Evolutionary conservation across 2,113 vertebrate species (phyloP).

Genomic region (Podarcis muralis): DNA sequence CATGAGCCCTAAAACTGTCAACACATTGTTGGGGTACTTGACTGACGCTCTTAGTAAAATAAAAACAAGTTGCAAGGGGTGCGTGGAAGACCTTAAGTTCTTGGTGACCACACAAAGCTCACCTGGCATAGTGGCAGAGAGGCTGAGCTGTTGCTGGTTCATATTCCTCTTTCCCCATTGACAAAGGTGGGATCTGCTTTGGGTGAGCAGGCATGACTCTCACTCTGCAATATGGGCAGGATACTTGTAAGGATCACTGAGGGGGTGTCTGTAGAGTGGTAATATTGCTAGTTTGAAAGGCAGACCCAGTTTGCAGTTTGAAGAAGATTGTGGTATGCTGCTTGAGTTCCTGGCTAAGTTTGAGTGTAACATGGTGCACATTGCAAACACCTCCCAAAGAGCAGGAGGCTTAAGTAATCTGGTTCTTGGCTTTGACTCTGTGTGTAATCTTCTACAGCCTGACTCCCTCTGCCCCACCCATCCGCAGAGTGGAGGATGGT

Average conservation of each 20-base stretch:
- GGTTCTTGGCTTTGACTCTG: neutral
- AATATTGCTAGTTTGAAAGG: neutral
- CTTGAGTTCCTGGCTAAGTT: neutral
- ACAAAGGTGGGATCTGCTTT: neutral
- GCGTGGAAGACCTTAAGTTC: neutral
- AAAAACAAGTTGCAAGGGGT: neutral
- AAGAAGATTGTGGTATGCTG: neutral
- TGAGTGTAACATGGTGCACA: neutral
- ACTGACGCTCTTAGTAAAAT: neutral
- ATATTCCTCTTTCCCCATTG: neutral
- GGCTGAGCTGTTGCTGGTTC: neutral
- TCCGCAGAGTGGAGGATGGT: conserved; percentile 22
- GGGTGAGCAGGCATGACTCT: neutral
- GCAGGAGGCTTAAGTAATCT: neutral
- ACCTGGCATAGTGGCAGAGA: neutral
- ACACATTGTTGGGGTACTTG: neutral
- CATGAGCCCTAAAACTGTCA: neutral
- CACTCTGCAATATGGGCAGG: neutral
- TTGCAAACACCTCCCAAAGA: neutral
- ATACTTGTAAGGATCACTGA: neutral
- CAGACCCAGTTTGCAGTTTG: neutral
- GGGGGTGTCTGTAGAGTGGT: neutral
- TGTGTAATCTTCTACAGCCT: neutral
- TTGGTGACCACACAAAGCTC: neutral
- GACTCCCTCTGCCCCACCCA: conserved; percentile 11